Base-by-base conservation (phyloP, 2,797 vertebrate genomes). In the Decapterus maruadsi region DNA sequence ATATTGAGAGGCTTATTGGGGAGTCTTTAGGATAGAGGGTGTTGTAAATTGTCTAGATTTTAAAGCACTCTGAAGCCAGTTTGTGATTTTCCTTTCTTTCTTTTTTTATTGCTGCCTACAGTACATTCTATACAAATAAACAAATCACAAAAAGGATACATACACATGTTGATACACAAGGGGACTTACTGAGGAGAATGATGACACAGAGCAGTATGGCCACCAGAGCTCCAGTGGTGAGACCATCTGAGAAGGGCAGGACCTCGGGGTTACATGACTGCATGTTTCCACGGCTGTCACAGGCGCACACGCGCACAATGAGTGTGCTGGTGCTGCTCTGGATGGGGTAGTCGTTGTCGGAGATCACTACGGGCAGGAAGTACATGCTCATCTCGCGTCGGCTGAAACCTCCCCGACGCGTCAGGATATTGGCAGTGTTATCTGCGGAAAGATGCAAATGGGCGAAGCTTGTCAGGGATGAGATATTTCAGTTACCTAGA, bases 311-410 rank as follows among this genome's bases (percentile, higher is more conserved):
- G 0, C 95, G 95, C 26, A 99, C 96, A 0, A 97, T 96, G 74
- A 99, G 93, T 0, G 98, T 99, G 77, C 97, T 96, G 0, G 98
- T 99, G 94, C 98, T 98, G 94, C 97, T 98, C 93, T 98, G 97
- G 42, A 97, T 97, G 1, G 98, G 98, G 84, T 97, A 97, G 85
- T 98, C 97, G 0, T 97, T 98, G 90, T 99, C 98, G 0, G 98
- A 99, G 84, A 99, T 99, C 78, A 99, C 97, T 26, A 99, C 96
- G 0, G 98, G 98, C 66, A 99, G 92, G 74, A 98, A 94, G 79
- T 99, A 99, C 64, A 95, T 93, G 78, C 94, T 98, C 91, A 97
- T 96, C 94, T 99, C 97, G 1, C 97, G 96, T 6, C 98, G 95
- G 46, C 95, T 97, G 90, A 98, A 99, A 6, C 97, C 97, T 19